phyloP scores from a whole-genome alignment of 2,888 invertebrate genomes.

The Zonitis immaculata region DNA sequence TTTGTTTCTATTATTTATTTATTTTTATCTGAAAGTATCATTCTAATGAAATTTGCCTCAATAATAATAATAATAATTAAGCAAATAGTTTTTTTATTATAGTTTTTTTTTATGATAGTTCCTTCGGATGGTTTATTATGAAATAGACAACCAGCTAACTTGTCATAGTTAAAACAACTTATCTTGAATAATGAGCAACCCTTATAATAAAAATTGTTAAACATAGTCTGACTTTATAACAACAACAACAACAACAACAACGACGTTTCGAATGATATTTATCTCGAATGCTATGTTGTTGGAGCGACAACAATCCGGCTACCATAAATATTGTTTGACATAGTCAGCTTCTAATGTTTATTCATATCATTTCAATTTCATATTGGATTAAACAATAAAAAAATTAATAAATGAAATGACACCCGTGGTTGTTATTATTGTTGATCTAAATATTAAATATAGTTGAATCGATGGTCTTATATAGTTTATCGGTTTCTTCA shows the following conservation, averaged over 20 bases:
- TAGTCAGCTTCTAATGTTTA: background rate
- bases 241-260: too few relatives aligned
- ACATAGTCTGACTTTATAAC: background rate
- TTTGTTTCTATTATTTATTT: background rate
- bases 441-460: too few relatives aligned
- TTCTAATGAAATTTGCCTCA: too few relatives aligned
- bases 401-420: background rate
- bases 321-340: background rate
- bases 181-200: background rate
- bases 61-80: too few relatives aligned
- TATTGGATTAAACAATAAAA: background rate
- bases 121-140: too few relatives aligned
- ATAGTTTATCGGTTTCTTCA: background rate
- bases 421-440: too few relatives aligned
- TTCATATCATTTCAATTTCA: background rate
- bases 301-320: background rate
- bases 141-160: too few relatives aligned
- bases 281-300: background rate
- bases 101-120: too few relatives aligned
- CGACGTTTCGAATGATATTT: background rate
- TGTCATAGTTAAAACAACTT: background rate
- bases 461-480: too few relatives aligned
- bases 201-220: background rate
- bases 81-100: too few relatives aligned
- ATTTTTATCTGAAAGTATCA: too few relatives aligned